phyloP scores from a whole-genome alignment of 2,888 invertebrate genomes.

The Carpatolechia fugitivella region DNA sequence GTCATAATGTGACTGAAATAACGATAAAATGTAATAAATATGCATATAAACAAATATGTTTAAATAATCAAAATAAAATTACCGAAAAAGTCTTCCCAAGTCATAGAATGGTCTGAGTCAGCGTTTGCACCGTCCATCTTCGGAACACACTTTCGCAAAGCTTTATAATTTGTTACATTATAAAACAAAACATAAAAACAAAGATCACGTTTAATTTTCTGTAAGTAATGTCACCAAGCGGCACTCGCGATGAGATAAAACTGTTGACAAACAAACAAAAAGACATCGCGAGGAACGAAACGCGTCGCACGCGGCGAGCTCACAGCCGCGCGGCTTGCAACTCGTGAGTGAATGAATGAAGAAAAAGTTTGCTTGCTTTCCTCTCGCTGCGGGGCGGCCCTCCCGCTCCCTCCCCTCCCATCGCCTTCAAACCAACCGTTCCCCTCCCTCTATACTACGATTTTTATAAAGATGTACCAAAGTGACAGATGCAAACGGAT shows the following conservation, averaged over 20 bases:
- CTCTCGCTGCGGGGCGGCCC: constrained; percentile 12
- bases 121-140: constrained; percentile 77
- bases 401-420: constrained; percentile 17
- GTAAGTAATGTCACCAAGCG: constrained; percentile 45
- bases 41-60: too few species aligned
- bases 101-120: constrained; percentile 84
- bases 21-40: too few species aligned
- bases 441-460: too few species aligned
- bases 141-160: constrained; percentile 38
- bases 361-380: constrained; percentile 21
- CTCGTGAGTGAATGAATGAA: constrained; percentile 54
- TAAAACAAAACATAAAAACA: constrained; percentile 18
- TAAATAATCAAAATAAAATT: constrained; percentile 39
- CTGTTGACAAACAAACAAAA: constrained; percentile 72
- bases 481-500: too few species aligned
- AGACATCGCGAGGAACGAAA: constrained; percentile 48
- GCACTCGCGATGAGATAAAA: constrained; percentile 27
- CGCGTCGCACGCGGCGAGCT: constrained; percentile 32
- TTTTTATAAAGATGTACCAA: too few species aligned
- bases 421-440: too few species aligned
- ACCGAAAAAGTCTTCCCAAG: constrained; percentile 87
- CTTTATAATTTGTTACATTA: constrained; percentile 38
- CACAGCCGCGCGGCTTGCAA: constrained; percentile 29
- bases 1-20: too few species aligned
- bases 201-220: constrained; percentile 33